Base-by-base conservation (phyloP, 2,888 invertebrate species). In the Ectemnius cavifrons region DNA sequence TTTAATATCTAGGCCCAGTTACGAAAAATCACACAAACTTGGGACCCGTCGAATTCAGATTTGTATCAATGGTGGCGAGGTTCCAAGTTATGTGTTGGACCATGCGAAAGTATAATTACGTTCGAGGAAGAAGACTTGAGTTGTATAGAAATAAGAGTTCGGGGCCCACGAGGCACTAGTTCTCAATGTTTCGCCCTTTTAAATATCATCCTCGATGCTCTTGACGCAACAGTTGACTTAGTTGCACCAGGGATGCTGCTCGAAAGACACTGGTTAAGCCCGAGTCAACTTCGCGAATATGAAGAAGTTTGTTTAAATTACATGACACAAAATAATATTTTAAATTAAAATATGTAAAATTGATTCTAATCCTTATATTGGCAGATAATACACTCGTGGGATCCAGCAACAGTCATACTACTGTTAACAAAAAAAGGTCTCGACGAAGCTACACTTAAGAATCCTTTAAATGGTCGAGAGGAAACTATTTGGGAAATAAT, bases 51-150 rank as follows among this genome's bases (percentile, higher is more conserved):
- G 28, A 94, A 94, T 75, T 93, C 93, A 1, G 95, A 95, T 88
- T 90, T 96, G 56, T 94, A 94, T 83, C 95, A 96, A 87, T 95
- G 95, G 95, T 93, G 93, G 89, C 92, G 93, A 81, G 95, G 95
- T 56, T 94, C 94, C 49, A 95, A 95, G 88, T 91, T 95, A 81
- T 94, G 94, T 86, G 93, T 94, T 62, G 94, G 94, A 0, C 92
- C 93, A 56, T 92, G 95, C 73, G 95, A 96, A 88, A 94, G 94
- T 66, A 91, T 96, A 65, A 91, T 96, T 16, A 94, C 94, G 4
- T 91, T 94, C 79, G 93, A 93, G 78, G 92, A 93, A 64, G 92
- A 92, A 65, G 91, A 90, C 56, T 90, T 91, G 63, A 93, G 93
- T 78, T 93, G 91, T 78, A 92, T 95, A 56, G 95, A 95, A 89